Conservation (phyloP, 2,113 vertebrate genomes). For the Azemiops feae region DNA sequence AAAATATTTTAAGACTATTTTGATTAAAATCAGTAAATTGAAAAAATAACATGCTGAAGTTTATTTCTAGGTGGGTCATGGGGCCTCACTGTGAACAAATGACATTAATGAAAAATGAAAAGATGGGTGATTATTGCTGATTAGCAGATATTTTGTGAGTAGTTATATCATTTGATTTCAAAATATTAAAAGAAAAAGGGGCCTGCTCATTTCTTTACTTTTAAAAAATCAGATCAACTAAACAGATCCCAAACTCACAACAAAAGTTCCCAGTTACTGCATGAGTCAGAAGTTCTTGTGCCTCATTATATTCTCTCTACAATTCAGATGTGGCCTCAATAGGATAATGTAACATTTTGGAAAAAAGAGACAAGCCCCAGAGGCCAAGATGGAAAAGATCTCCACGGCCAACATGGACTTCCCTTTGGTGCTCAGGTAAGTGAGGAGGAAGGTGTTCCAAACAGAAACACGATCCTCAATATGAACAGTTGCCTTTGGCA, state of each 20-base stretch:
- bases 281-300: neutral
- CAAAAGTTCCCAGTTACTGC: neutral
- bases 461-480: too few relatives aligned
- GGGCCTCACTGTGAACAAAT: too few relatives aligned
- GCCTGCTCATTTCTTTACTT: neutral
- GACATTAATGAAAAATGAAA: too few relatives aligned
- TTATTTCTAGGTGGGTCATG: too few relatives aligned
- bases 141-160: neutral
- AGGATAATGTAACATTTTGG: neutral
- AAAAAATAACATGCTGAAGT: too few relatives aligned
- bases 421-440: neutral
- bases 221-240: neutral
- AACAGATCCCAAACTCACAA: neutral
- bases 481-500: too few relatives aligned
- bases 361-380: neutral
- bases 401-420: neutral
- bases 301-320: neutral
- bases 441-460: neutral
- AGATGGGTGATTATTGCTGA: too few relatives aligned
- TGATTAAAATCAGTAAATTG: too few relatives aligned
- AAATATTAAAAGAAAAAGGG: neutral
- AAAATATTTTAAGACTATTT: too few relatives aligned
- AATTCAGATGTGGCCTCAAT: neutral
- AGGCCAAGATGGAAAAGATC: neutral
- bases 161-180: neutral